Percentiles rank a stretch among this genome's conserved stretches.
Evolutionary conservation across 2,113 vertebrate species (phyloP).

Genomic region (Dendrocopos noguchii): DNA sequence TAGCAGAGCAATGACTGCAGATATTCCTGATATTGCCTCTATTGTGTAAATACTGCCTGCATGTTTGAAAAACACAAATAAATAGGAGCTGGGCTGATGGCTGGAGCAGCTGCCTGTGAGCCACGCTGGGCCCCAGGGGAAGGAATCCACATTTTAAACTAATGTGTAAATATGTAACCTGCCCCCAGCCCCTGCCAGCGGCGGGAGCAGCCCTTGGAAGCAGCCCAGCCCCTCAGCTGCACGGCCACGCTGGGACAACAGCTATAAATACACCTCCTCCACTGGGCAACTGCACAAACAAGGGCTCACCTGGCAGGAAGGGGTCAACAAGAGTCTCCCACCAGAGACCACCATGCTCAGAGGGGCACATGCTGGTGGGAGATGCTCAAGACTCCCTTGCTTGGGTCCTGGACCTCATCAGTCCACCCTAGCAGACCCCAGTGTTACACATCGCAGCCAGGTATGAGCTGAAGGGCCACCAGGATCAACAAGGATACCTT

Average conservation of each 20-base stretch:
- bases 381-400: neutral
- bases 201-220: slow-evolving; percentile 61
- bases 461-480: neutral
- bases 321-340: slow-evolving; percentile 9
- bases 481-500: neutral
- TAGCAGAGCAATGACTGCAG: slow-evolving; percentile 66
- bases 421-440: neutral
- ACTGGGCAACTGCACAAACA: slow-evolving; percentile 56
- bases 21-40: slow-evolving; percentile 67
- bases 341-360: neutral
- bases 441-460: neutral
- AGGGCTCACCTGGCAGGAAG: slow-evolving; percentile 53
- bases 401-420: neutral
- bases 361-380: neutral
- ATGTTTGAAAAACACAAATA: slow-evolving; percentile 72
- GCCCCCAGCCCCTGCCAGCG: slow-evolving; percentile 50
- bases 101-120: slow-evolving; percentile 69
- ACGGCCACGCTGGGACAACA: slow-evolving; percentile 46
- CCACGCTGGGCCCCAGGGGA: slow-evolving; percentile 39
- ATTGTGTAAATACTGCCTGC: slow-evolving; percentile 67
- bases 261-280: slow-evolving; percentile 63
- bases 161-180: slow-evolving; percentile 74
- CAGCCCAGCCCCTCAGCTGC: slow-evolving; percentile 63
- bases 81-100: slow-evolving; percentile 58
- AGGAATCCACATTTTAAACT: slow-evolving; percentile 73